These are phyloP conservation scores for Protodeltote pygarga DNA, from an alignment of 2,888 invertebrate genomes.

Conservation along the genomic window DNA sequence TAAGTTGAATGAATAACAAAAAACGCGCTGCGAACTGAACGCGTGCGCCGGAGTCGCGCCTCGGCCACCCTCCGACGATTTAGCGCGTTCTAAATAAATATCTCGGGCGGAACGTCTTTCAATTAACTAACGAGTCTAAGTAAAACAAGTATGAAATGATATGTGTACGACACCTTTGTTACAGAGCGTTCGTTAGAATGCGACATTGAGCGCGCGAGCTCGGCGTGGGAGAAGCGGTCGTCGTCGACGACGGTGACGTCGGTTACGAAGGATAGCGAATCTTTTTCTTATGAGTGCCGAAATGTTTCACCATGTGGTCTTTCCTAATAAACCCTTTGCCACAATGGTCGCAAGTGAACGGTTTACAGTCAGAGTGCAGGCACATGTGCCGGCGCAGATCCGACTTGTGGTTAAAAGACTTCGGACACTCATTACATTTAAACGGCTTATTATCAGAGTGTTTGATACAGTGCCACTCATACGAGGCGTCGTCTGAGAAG, in stretches of 20 bases:
- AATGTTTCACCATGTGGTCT: constrained; percentile 96
- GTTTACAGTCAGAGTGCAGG: constrained; percentile 94
- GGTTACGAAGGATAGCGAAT: constrained; percentile 70
- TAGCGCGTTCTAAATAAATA: constrained; percentile 26
- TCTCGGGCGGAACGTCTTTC: constrained; percentile 14
- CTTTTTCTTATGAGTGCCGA: constrained; percentile 92
- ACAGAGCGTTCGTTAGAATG: constrained; percentile 25
- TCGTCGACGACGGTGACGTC: constrained; percentile 60
- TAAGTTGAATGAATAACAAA: constrained; percentile 83
- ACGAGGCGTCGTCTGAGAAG: constrained; percentile 90
- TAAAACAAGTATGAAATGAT: constrained; percentile 62
- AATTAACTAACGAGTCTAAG: constrained; percentile 51
- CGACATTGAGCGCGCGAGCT: constrained; percentile 26
- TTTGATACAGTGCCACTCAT: constrained; percentile 91
- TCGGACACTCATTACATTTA: constrained; percentile 94
- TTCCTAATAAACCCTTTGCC: constrained; percentile 96
- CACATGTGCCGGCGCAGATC: constrained; percentile 95
- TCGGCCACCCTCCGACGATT: constrained; percentile 28
- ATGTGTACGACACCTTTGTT: constrained; percentile 52
- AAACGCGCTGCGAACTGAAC: constrained; percentile 72
- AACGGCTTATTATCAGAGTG: constrained; percentile 94
- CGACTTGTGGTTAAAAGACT: constrained; percentile 96
- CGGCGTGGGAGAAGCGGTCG: constrained; percentile 52
- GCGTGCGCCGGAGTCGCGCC: constrained; percentile 64
- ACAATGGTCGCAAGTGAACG: constrained; percentile 93